Evolutionary conservation across 2,797 vertebrate species (phyloP), one percentile per base, ranked within the genome.

Genomic region (Tapirus indicus): DNA sequence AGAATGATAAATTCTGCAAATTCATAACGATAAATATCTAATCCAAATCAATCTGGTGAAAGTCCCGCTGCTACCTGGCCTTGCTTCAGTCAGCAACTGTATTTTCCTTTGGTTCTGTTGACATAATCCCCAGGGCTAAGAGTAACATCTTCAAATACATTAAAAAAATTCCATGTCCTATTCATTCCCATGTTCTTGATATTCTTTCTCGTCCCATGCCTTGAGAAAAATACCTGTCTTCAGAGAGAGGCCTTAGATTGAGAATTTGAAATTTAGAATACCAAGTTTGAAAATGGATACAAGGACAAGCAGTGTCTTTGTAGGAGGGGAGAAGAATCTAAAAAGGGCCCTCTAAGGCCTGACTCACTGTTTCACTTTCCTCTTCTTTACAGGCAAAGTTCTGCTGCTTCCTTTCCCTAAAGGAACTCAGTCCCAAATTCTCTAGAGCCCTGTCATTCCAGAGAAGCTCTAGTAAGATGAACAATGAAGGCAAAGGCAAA

Each of bases 231-330:
- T 20, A 13, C 6, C 54, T 91, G 49, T 77, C 41, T 95, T 88
- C 35, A 94, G 32, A 96, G 60, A 82, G 23, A 68, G 7, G 11
- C 5, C 16, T 91, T 54, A 41, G 52, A 47, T 83, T 82, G 88
- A 88, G 10, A 95, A 94, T 75, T 23, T 54, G 27, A 88, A 92
- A 94, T 83, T 85, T 64, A 95, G 52, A 88, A 62, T 35, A 77
- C 5, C 23, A 86, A 75, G 29, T 60, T 58, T 95, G 47, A 78
- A 79, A 82, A 71, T 6, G 8, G 21, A 71, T 69, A 68, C 1
- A 69, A 92, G 56, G 44, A 80, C 12, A 84, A 75, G 14, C 18
- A 32, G 25, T 78, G 21, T 62, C 64, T 91, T 68, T n/a, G 41
- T 11, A 69, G 60, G 56, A 60, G 41, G 41, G 52, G 1, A 38